Evolutionary conservation across 2,797 vertebrate species (phyloP).

Genomic region (Sebastes wilsoni): DNA sequence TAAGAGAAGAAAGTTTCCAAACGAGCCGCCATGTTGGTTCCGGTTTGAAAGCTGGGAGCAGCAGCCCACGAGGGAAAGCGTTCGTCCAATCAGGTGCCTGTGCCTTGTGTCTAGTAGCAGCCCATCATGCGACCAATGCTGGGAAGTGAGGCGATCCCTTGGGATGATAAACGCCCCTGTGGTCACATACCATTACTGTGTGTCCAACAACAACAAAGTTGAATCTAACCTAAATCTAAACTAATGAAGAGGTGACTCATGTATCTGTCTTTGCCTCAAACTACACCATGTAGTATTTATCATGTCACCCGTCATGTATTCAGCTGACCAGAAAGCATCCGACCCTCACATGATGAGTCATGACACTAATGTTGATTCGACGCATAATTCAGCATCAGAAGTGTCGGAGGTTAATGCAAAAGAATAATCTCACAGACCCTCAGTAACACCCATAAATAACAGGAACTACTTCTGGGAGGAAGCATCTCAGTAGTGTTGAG

Average conservation of each 20-base stretch:
- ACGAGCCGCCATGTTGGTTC: too few species aligned
- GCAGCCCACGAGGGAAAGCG: too few species aligned
- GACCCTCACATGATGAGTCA: constrained; percentile 13
- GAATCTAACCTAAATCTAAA: neutral
- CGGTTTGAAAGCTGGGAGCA: too few species aligned
- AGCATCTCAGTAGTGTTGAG: constrained; percentile 8
- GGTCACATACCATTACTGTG: neutral
- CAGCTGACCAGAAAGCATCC: constrained; percentile 27
- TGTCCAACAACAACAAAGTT: neutral
- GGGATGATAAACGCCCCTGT: too few species aligned
- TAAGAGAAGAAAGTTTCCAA: too few species aligned
- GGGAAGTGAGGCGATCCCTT: too few species aligned
- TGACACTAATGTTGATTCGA: neutral
- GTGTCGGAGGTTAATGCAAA: constrained; percentile 12
- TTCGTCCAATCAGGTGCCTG: too few species aligned
- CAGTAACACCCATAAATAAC: constrained; percentile 31
- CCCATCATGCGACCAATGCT: too few species aligned
- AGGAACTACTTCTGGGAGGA: constrained; percentile 27
- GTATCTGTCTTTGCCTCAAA: neutral
- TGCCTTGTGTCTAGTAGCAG: too few species aligned
- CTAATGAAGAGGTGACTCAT: neutral
- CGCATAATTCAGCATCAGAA: neutral
- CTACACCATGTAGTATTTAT: neutral
- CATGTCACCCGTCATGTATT: neutral
- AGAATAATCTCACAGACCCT: neutral